Percentiles rank a stretch among this genome's conserved stretches.
These are phyloP conservation scores for Passer montanus DNA, from an alignment of 2,113 vertebrate genomes.

Conservation along the genomic window DNA sequence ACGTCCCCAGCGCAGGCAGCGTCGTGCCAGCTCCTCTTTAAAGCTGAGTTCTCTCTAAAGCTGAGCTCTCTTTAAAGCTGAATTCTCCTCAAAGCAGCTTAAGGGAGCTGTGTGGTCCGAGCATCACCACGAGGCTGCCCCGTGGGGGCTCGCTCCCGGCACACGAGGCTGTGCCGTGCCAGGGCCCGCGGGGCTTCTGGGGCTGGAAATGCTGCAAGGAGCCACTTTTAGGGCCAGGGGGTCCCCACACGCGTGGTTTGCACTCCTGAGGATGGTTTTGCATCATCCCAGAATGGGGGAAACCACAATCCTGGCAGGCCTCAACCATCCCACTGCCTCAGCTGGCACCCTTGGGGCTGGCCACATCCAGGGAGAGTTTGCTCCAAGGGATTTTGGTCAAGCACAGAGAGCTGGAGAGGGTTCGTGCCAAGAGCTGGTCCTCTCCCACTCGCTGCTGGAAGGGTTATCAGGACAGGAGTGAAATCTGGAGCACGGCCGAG, in stretches of 20 bases:
- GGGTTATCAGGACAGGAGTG: slow-evolving; percentile 51
- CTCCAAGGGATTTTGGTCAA: neutral
- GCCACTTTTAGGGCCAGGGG: fast-evolving
- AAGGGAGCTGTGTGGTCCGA: slow-evolving; percentile 34
- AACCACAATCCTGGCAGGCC: neutral
- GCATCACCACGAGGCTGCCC: neutral
- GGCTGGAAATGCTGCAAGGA: neutral
- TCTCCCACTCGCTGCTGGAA: neutral
- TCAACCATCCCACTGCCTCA: neutral
- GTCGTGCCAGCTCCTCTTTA: neutral
- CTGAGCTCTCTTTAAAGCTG: neutral
- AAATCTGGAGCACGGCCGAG: slow-evolving; percentile 16
- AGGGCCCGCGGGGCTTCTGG: fast-evolving
- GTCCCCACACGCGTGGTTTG: fast-evolving
- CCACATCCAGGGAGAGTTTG: neutral
- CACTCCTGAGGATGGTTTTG: neutral
- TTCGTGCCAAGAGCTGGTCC: neutral
- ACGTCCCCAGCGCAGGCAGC: neutral
- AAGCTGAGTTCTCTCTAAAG: neutral
- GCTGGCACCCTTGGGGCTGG: neutral
- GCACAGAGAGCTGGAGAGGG: neutral
- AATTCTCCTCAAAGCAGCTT: neutral
- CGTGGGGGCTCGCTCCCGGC: neutral
- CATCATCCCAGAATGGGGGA: fast-evolving
- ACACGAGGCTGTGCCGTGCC: neutral